A percentile compares a stretch with the other conserved stretches of the same genome.
Evolutionary conservation across 2,888 invertebrate genomes (phyloP).

Genomic region (Heliconius charithonia): DNA sequence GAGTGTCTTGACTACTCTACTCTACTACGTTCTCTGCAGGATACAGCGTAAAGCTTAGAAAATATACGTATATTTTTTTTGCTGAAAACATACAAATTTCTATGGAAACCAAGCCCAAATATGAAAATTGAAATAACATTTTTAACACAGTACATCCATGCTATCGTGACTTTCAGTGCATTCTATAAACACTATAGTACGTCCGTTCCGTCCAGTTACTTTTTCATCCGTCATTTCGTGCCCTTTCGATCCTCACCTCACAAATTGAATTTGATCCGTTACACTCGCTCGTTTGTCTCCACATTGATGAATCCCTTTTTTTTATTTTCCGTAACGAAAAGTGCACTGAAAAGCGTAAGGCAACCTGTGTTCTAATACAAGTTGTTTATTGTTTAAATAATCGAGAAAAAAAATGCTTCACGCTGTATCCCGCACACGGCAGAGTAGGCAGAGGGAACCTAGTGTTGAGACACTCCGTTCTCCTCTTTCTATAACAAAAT

Average conservation of each 20-base stretch:
- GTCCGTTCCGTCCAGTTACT: slow-evolving; percentile 42
- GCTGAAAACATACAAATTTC: not conserved
- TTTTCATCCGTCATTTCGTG: slow-evolving; percentile 71
- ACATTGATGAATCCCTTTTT: slow-evolving; percentile 65
- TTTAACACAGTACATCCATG: slow-evolving; percentile 30
- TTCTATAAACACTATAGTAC: slow-evolving; percentile 30
- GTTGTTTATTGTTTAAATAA: slow-evolving; percentile 29
- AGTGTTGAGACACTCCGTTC: too few species aligned
- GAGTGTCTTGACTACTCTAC: too few species aligned
- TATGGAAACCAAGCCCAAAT: not conserved
- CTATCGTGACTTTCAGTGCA: slow-evolving; percentile 39
- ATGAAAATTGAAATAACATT: not conserved
- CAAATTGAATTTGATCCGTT: slow-evolving; percentile 82
- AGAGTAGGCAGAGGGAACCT: too few species aligned
- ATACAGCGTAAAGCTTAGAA: too few species aligned
- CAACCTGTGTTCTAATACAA: slow-evolving; percentile 31
- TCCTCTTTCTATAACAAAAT: too few species aligned
- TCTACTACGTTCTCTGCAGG: too few species aligned
- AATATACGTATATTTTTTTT: too few species aligned
- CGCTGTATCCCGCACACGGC: too few species aligned
- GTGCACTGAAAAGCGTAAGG: slow-evolving; percentile 46
- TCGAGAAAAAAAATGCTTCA: too few species aligned
- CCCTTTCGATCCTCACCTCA: slow-evolving; percentile 78
- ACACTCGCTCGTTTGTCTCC: slow-evolving; percentile 73
- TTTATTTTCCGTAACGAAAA: slow-evolving; percentile 53